These are phyloP conservation scores for Rhodeus uyekii DNA, from an alignment of 2,797 vertebrate genomes.

Conservation along the genomic window DNA sequence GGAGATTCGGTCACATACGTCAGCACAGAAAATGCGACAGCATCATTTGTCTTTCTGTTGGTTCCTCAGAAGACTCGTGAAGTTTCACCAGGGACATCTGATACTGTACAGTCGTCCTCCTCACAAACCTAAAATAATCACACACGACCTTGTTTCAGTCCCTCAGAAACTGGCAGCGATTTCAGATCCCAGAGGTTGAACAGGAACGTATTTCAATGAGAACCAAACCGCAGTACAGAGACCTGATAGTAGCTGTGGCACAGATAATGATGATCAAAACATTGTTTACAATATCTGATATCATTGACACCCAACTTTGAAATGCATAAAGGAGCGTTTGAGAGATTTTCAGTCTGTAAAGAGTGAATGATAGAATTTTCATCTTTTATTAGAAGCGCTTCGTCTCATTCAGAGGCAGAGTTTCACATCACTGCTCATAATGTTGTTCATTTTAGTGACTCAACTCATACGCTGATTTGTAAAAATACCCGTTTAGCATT, in stretches of 20 bases:
- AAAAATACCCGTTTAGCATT: no score
- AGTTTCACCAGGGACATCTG: constrained; percentile 49
- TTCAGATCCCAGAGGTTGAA: constrained; percentile 17
- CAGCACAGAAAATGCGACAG: constrained; percentile 32
- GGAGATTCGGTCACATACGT: constrained; percentile 29
- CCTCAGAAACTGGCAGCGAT: constrained; percentile 20
- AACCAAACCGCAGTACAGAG: background rate
- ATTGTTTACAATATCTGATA: background rate
- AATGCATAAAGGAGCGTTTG: background rate
- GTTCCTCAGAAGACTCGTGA: constrained; percentile 17
- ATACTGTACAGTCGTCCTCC: constrained; percentile 34
- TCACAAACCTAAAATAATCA: constrained; percentile 43
- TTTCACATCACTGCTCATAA: no score
- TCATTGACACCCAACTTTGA: background rate
- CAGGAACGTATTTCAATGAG: background rate
- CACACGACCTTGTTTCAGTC: constrained; percentile 46
- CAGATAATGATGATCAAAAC: background rate
- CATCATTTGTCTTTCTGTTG: constrained; percentile 57
- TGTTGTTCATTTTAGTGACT: no score
- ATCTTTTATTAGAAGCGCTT: no score
- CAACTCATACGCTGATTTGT: no score
- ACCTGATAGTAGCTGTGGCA: background rate
- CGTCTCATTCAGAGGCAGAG: no score
- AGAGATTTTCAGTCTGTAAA: background rate
- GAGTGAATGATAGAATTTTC: no score